These are phyloP conservation scores for Trididemnum nubilum DNA, from an alignment of 23 tunicate species.

Conservation along the genomic window DNA sequence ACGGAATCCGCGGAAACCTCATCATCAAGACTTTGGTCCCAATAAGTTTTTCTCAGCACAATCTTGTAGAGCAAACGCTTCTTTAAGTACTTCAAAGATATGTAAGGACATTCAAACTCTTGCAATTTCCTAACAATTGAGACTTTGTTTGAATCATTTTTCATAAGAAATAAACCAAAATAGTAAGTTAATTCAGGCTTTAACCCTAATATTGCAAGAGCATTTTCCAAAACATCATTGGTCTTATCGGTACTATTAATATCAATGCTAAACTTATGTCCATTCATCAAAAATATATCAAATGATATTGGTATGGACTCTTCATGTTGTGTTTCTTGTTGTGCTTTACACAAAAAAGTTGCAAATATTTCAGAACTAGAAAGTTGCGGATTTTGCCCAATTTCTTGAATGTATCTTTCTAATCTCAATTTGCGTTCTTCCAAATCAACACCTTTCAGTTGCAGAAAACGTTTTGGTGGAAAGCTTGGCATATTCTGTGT, in stretches of 20 bases:
- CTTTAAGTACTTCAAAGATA: conserved; percentile 62
- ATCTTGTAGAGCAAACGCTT: conserved; percentile 62
- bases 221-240: conserved; percentile 60
- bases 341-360: conserved; percentile 77
- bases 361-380: conserved; percentile 54
- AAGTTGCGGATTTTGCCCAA: conserved; percentile 65
- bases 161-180: conserved; percentile 73
- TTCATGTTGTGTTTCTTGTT: conserved; percentile 88
- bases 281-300: conserved; percentile 64
- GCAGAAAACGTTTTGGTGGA: conserved; percentile 71
- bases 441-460: conserved; percentile 55
- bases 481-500: conserved; percentile 42
- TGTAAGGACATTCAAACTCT: conserved; percentile 90
- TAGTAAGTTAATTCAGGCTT: conserved; percentile 72
- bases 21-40: conserved; percentile 83
- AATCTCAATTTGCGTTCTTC: conserved; percentile 60
- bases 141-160: conserved; percentile 2
- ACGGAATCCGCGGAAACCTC: conserved; percentile 37
- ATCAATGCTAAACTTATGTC: conserved; percentile 53
- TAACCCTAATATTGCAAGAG: conserved; percentile 31
- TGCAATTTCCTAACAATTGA: conserved; percentile 73
- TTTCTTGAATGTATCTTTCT: conserved; percentile 77
- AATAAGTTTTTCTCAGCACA: conserved; percentile 62
- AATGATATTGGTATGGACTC: conserved; percentile 53
- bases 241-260: conserved; percentile 79